Evolutionary conservation across 2,888 invertebrate species (phyloP), one percentile per base, ranked within the genome.

Genomic region (Frankliniella intonsa): DNA sequence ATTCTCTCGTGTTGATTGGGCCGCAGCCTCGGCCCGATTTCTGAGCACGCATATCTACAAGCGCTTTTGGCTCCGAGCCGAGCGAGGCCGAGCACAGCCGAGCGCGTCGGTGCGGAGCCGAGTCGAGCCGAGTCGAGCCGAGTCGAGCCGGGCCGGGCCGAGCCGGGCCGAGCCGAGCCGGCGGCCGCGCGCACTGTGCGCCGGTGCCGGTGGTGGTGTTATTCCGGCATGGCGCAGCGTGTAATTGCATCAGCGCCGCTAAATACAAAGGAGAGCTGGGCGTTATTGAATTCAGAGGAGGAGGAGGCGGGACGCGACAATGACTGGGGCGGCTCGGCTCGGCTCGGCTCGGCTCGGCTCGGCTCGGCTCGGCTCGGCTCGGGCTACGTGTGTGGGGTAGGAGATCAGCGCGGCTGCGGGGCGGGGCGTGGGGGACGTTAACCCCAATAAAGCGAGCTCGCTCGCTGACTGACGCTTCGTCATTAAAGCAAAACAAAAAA

Each of bases 221-320:
- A 5, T 55, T 14, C 55, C 14, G 55, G 12, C 14, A 9, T 14
- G 55, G 17, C 55, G 38, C 14, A 14, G 69, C 69, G 25, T 76
- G 69, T 76, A 76, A 76, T 76, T 76, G 69, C 25, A 76, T 76
- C 11, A 76, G 69, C 69, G 69, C 5, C 8, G 69, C 69, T 76
- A 76, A 76, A 76, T 25, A 76, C 69, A 76, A 76, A 76, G 55
- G 69, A 76, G 25, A 76, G 69, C 62, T 62, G 7, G 62, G 62
- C 38, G n/a, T 62, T 62, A 62, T 62, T 62, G 62, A 62, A 62
- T 62, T 62, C 17, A 62, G 17, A 55, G 55, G 17, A 17, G 14
- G 51, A 51, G 55, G 17, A 17, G 17, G 55, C 12, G 55, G 17
- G 55, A 55, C 38, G 38, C 38, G 38, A 38, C 38, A 38, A 38